Base-by-base conservation (phyloP, 2,797 vertebrate species). In the Aselliscus stoliczkanus region DNA sequence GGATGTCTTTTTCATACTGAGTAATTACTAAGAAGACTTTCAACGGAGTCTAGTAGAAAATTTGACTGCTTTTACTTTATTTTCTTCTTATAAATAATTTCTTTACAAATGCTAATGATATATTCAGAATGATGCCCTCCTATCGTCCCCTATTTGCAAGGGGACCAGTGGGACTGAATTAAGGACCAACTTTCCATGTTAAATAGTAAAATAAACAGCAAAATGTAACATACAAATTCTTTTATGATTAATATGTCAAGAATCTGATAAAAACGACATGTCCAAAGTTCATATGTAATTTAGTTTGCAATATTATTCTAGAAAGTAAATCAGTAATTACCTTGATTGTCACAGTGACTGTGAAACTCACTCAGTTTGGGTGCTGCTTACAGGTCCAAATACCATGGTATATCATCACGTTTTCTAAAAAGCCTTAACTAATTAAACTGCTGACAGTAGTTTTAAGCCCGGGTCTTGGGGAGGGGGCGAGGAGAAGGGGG, bases 351-450 rank as follows among this genome's bases (percentile, higher is more conserved):
- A 92, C 6, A 80, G 10, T 73, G 76, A 34, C 25, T 93, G 31
- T 29, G 47, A 92, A 84, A 8, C 44, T 92, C 64, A 8, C 44
- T 92, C 64, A 90, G 56, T 88, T 56, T 60, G 3, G 34, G 72
- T 54, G 42, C 27, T 77, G 84, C 31, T 37, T 92, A 85, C 82
- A 85, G 0, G 1, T 39, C 56, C 21, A 84, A 84, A 56, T 1
- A 89, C 11, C 82, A 94, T n/a, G 62, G 42, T 83, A 76, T 14
- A 76, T 1, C 12, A 73, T 58, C 2, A 7, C 76, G 93, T 92
- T 91, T 70, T 39, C 44, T 62, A 82, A 85, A 96, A 95, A 83
- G 6, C 10, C 34, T 96, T 37, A 89, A 93, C 23, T 92, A 95
- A 91, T 14, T 52, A 64, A 94, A 88, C 34, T 92, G 1, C 20